phyloP scores from a whole-genome alignment of 23 tunicate species.

The Styela clava region DNA sequence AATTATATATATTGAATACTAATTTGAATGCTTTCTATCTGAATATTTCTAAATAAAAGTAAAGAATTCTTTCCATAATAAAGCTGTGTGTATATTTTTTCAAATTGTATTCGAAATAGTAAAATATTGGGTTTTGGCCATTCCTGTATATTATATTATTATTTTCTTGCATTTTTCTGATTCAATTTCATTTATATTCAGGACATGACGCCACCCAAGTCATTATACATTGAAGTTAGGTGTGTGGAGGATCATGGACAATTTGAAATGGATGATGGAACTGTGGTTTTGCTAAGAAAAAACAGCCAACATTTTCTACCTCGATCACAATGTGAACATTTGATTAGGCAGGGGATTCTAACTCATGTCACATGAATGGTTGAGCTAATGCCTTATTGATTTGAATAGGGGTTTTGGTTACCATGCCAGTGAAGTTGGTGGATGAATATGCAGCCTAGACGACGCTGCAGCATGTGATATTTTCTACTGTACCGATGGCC shows the following conservation, averaged over 20 bases:
- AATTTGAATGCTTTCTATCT: too few relatives aligned
- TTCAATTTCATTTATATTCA: neutral
- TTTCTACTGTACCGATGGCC: neutral
- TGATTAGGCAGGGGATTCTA: constrained; percentile 88
- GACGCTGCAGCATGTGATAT: neutral
- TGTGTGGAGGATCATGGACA: constrained; percentile 91
- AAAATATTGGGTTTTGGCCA: too few relatives aligned
- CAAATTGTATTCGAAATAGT: too few relatives aligned
- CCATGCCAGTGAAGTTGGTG: neutral
- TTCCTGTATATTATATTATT: too few relatives aligned
- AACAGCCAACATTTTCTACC: constrained; percentile 89
- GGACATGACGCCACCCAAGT: constrained; percentile 89
- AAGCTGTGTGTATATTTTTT: too few relatives aligned
- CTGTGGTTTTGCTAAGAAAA: constrained; percentile 57
- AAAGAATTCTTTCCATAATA: too few relatives aligned
- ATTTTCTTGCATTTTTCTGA: too few relatives aligned
- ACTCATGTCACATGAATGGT: constrained; percentile 63
- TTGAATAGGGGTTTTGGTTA: neutral
- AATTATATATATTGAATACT: too few relatives aligned
- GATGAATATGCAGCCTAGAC: neutral
- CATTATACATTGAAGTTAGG: constrained; percentile 85
- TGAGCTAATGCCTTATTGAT: neutral
- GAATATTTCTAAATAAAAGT: too few relatives aligned
- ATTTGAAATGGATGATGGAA: constrained; percentile 79
- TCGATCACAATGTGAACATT: constrained; percentile 78